Evolutionary conservation across 2,888 invertebrate genomes (phyloP), one percentile per base, ranked within the genome.

Genomic region (Aradus depressus): DNA sequence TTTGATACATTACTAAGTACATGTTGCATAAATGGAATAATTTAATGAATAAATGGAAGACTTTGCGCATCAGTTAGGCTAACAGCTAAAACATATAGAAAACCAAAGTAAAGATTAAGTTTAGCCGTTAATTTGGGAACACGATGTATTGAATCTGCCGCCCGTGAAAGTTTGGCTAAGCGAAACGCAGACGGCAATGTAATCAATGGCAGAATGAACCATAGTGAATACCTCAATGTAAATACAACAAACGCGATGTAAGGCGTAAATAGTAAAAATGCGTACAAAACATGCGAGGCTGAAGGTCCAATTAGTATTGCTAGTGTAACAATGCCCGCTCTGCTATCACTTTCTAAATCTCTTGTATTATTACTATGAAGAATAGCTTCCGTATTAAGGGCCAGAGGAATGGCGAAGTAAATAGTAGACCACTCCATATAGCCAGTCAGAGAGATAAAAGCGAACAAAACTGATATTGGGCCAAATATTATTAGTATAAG

Each of bases 281-380:
- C 88, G 70, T 90, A 95, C 21, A 95, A 72, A 55, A 92, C 79
- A 68, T 92, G 90, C 4, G 95, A 93, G 55, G 86, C 84, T 32
- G 89, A 89, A 64, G 81, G 82, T 19, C 95, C 95, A 59, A 95
- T 82, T 48, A 93, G 70, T 64, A 95, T 93, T n/a, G 95, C 92
- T 62, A 95, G 70, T 14, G 95, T 96, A 0, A 95, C 90, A 62
- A 93, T 92, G 56, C 92, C 92, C 42, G 88, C 93, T 65, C 79
- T 80, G 55, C 80, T 77, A 65, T 95, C 95, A 53, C 81, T 81
- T 64, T 90, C 89, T 60, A 87, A 76, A 70, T 95, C 93, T 59
- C 93, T 76, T 1, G 92, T 90, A 66, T 96, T 95, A 66, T 95
- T 96, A 64, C 90, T 87, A 66, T 95, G 95, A 51, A 96, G 72